Conservation (phyloP, 2,797 vertebrate species). For the Atherinosoma microstoma region DNA sequence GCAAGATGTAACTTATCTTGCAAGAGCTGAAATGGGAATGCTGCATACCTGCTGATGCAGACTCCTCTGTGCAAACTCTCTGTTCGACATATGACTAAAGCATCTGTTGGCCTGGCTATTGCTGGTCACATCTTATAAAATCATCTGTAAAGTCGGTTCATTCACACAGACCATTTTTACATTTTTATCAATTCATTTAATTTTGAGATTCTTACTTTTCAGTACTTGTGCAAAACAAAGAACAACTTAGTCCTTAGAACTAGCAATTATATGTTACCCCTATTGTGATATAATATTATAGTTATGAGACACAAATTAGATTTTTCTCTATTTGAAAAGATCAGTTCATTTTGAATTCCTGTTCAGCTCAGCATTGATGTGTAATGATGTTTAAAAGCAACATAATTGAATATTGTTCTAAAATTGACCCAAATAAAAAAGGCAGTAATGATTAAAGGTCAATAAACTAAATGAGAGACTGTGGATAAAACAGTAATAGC, state of each 20-base stretch:
- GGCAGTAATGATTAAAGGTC: neutral
- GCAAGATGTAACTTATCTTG: slow-evolving; percentile 48
- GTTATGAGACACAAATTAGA: neutral
- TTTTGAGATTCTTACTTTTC: neutral
- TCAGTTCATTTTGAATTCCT: neutral
- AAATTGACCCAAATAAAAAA: neutral
- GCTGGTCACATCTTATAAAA: slow-evolving; percentile 2
- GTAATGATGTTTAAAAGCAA: neutral
- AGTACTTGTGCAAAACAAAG: neutral
- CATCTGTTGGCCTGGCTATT: neutral
- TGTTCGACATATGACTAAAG: slow-evolving; percentile 24
- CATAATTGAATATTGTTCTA: neutral
- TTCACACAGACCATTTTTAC: neutral
- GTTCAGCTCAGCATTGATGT: neutral
- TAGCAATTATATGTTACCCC: neutral
- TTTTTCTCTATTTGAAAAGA: neutral
- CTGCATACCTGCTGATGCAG: slow-evolving; percentile 46
- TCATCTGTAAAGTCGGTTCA: neutral
- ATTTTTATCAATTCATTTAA: neutral
- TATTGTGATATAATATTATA: neutral
- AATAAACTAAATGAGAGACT: neutral
- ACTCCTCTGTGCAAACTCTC: slow-evolving; percentile 14
- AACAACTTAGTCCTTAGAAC: neutral
- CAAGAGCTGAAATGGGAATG: slow-evolving; percentile 42
- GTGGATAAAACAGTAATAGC: neutral